Evolutionary conservation across 1,140 invertebrate species (phyloP).

Genomic region (Drosophila pseudoananassae): DNA sequence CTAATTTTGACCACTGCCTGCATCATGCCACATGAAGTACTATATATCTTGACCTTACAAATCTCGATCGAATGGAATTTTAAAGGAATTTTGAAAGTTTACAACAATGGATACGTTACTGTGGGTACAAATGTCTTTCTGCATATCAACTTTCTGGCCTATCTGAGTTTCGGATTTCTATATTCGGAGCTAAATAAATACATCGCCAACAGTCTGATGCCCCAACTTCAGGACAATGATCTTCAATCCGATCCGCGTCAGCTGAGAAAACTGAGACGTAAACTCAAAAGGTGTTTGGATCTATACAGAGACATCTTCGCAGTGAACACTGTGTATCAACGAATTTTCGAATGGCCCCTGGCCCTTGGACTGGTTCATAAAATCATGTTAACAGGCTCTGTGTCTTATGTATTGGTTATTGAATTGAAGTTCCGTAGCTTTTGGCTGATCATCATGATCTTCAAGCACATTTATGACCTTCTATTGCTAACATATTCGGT

Average conservation of each 20-base stretch:
- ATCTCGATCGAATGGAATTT: neutral
- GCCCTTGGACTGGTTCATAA: conserved; percentile 28
- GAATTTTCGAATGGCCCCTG: conserved; percentile 27
- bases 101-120: conserved; percentile 2
- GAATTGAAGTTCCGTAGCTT: neutral
- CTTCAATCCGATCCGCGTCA: neutral
- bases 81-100: fast-evolving
- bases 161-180: conserved; percentile 39
- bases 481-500: conserved; percentile 42
- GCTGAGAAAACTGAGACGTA: neutral
- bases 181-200: conserved; percentile 45
- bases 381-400: neutral
- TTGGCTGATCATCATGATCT: neutral
- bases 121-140: conserved; percentile 10
- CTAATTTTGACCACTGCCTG: conserved; percentile 19
- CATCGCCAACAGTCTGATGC: conserved; percentile 8
- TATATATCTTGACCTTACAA: neutral
- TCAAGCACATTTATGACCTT: conserved; percentile 46
- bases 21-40: conserved; percentile 8
- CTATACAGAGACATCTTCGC: conserved; percentile 48
- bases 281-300: conserved; percentile 43
- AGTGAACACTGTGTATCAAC: conserved; percentile 19
- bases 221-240: neutral
- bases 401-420: conserved; percentile 5
- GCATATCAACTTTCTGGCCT: conserved; percentile 35